A percentile compares a stretch with the other conserved stretches of the same genome.
Conservation (phyloP, 2,797 vertebrate genomes). For the Nannoperca australis region DNA sequence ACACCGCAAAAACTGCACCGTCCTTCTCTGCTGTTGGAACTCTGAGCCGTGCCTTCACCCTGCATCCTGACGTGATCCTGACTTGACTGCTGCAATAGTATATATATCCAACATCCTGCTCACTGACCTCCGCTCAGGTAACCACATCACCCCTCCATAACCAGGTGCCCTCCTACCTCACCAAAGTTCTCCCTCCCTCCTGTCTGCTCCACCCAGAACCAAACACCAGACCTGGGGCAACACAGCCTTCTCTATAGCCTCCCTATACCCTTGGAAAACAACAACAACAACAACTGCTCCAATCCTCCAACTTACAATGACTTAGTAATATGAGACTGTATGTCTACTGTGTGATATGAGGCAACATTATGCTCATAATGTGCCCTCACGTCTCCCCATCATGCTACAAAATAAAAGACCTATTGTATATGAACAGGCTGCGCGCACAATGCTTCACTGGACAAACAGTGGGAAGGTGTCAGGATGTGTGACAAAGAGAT, state of each 20-base stretch:
- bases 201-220: background rate
- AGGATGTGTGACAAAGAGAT: background rate
- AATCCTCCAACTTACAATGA: background rate
- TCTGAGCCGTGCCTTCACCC: background rate
- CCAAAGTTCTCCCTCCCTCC: background rate
- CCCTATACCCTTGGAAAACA: background rate
- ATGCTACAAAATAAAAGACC: conserved; percentile 12
- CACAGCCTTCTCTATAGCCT: background rate
- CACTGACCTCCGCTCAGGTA: background rate
- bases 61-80: background rate
- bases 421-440: background rate
- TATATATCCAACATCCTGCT: background rate
- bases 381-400: background rate
- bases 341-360: background rate
- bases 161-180: background rate
- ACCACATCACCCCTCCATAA: background rate
- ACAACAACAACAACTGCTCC: background rate
- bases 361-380: background rate
- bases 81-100: background rate
- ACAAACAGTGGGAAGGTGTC: background rate
- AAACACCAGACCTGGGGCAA: background rate
- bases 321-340: background rate
- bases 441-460: background rate
- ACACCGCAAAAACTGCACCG: background rate
- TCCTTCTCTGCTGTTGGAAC: background rate